phyloP scores from a whole-genome alignment of 2,888 invertebrate species.

The Sesia apiformis region DNA sequence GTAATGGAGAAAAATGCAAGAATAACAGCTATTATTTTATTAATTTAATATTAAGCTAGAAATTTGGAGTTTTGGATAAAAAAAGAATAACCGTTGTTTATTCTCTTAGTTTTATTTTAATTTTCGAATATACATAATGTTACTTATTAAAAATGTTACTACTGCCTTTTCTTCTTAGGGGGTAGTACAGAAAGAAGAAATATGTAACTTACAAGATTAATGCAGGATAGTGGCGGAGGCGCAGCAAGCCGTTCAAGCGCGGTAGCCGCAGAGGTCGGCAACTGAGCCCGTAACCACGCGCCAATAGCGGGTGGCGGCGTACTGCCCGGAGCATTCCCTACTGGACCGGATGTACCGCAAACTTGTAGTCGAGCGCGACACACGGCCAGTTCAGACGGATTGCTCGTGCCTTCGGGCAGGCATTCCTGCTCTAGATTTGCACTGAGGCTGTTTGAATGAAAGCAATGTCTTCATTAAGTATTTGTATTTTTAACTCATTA shows the following conservation, averaged over 20 bases:
- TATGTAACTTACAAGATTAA: conserved; percentile 30
- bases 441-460: conserved; percentile 31
- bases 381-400: conserved; percentile 38
- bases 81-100: no score
- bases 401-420: conserved; percentile 31
- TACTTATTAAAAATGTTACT: neutral
- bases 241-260: conserved; percentile 44
- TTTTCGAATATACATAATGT: neutral
- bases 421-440: conserved; percentile 47
- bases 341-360: conserved; percentile 31
- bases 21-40: no score
- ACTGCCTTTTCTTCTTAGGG: conserved; percentile 7
- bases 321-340: conserved; percentile 15
- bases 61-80: no score
- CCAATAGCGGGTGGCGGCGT: conserved; percentile 43
- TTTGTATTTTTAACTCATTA: no score
- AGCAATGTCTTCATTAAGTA: neutral
- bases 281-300: conserved; percentile 49
- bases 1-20: neutral
- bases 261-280: conserved; percentile 41
- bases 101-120: neutral
- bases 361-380: conserved; percentile 41
- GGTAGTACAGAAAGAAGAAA: neutral
- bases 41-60: no score
- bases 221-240: conserved; percentile 41